Evolutionary conservation across 2,888 invertebrate genomes (phyloP).

Genomic region (Punctoribates punctum): DNA sequence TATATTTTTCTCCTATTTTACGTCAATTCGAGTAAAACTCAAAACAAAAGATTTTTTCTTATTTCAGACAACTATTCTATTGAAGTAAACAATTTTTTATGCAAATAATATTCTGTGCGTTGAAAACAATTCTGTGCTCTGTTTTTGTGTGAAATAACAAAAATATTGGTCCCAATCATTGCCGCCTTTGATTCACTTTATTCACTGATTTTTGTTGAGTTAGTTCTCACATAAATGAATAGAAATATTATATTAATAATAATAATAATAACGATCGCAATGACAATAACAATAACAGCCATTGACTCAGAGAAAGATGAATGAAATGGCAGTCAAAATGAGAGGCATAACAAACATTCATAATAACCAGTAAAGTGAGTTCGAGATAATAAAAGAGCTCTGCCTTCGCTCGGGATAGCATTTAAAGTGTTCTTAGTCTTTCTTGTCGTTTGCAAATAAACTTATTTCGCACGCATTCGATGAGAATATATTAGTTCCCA

Average conservation of each 20-base stretch:
- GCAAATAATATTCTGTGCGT: not conserved
- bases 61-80: no score
- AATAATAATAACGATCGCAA: not conserved
- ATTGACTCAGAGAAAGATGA: constrained; percentile 5
- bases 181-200: not conserved
- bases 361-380: not conserved
- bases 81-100: not conserved
- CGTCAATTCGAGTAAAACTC: no score
- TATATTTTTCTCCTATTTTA: no score
- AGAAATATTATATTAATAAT: no score
- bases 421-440: no score
- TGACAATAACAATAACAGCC: constrained; percentile 1
- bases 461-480: not conserved
- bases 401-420: no score
- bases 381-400: not conserved
- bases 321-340: not conserved
- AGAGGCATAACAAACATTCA: constrained; percentile 5
- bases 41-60: no score
- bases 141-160: not conserved
- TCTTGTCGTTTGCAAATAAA: not conserved
- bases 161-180: not conserved
- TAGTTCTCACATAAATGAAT: not conserved
- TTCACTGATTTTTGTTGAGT: not conserved
- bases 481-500: not conserved
- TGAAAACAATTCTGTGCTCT: not conserved